phyloP scores from a whole-genome alignment of 2,888 invertebrate genomes.

The Eupsilia transversa region DNA sequence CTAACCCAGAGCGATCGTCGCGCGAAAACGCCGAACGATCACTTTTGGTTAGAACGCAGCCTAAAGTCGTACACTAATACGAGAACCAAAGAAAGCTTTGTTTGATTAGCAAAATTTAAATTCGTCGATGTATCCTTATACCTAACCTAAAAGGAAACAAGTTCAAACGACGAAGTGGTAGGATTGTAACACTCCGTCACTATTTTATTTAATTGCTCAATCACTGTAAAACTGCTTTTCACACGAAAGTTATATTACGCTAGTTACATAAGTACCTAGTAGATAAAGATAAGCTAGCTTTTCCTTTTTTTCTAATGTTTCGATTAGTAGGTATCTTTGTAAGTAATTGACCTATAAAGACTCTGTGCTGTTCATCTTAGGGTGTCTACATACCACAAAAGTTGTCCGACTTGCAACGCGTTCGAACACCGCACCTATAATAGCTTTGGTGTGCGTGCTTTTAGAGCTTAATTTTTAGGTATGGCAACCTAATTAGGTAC shows the following conservation, averaged over 20 bases:
- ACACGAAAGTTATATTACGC: background rate
- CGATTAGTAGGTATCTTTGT: background rate
- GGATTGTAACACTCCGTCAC: slow-evolving; percentile 14
- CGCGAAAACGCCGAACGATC: background rate
- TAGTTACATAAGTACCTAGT: background rate
- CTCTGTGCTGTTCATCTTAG: background rate
- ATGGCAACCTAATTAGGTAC: background rate
- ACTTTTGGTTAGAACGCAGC: background rate
- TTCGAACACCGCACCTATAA: no score
- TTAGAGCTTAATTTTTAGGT: background rate
- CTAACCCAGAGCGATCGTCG: background rate
- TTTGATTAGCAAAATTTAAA: background rate
- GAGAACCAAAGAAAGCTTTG: background rate
- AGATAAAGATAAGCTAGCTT: slow-evolving; percentile 13
- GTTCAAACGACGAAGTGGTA: slow-evolving; percentile 5
- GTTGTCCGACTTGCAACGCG: background rate
- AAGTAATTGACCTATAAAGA: background rate
- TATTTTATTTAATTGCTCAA: background rate
- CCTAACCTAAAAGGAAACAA: background rate
- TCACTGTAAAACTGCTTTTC: background rate
- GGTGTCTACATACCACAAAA: background rate
- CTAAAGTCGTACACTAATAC: background rate
- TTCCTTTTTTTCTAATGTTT: background rate
- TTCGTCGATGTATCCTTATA: background rate
- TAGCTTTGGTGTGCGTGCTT: no score